phyloP scores from a whole-genome alignment of 2,888 invertebrate genomes.

The Amiota communis region DNA sequence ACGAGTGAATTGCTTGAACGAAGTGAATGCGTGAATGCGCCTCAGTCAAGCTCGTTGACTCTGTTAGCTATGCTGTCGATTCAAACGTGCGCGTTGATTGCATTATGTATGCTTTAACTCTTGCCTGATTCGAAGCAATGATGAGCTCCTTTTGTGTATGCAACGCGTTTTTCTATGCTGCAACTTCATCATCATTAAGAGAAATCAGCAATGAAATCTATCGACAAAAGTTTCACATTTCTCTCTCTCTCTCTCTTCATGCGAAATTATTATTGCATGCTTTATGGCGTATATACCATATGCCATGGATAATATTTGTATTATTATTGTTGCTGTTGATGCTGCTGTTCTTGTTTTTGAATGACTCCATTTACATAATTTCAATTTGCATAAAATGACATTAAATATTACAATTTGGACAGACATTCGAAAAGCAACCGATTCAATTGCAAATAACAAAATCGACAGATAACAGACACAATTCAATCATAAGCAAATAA shows the following conservation, averaged over 20 bases:
- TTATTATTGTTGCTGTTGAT: not conserved
- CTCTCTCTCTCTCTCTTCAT: too few species aligned
- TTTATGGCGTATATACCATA: slow-evolving; percentile 37
- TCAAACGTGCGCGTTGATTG: slow-evolving; percentile 26
- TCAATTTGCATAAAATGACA: slow-evolving; percentile 63
- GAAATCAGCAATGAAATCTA: too few species aligned
- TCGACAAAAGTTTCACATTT: too few species aligned
- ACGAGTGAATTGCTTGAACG: too few species aligned
- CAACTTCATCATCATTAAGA: not conserved
- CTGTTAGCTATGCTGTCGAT: not conserved
- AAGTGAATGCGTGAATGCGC: too few species aligned
- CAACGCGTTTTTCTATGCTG: not conserved
- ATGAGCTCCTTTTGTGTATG: too few species aligned
- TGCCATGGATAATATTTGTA: too few species aligned
- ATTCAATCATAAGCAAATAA: not conserved
- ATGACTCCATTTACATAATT: slow-evolving; percentile 60
- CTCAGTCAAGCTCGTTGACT: too few species aligned
- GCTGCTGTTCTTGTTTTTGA: slow-evolving; percentile 24
- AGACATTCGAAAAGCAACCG: slow-evolving; percentile 27
- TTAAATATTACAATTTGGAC: slow-evolving; percentile 62
- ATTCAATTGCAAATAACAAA: not conserved
- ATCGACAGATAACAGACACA: slow-evolving; percentile 18
- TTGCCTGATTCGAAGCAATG: too few species aligned
- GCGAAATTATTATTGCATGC: slow-evolving; percentile 42
- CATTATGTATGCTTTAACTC: slow-evolving; percentile 17